Evolutionary conservation across 2,113 vertebrate genomes (phyloP).

Genomic region (Macroglossus sobrinus): DNA sequence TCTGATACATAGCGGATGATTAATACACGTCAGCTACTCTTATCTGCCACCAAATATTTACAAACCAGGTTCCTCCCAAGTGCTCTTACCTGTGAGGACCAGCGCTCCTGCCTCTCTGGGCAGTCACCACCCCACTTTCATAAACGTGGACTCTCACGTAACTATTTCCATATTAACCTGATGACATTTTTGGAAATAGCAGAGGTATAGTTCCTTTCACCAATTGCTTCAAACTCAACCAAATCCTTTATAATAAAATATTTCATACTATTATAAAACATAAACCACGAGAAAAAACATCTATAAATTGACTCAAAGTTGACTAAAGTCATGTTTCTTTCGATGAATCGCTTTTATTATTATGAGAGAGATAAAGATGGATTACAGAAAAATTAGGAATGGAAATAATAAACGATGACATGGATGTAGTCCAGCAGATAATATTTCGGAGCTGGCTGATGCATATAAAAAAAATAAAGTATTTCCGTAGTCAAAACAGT

Average conservation of each 20-base stretch:
- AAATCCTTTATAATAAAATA: neutral
- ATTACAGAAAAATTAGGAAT: neutral
- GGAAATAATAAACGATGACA: neutral
- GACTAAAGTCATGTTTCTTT: neutral
- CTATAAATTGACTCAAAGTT: neutral
- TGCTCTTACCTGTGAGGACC: rapidly evolving
- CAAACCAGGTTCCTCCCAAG: neutral
- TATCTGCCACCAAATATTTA: too few species aligned
- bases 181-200: neutral
- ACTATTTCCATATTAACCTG: neutral
- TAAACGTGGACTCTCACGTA: neutral
- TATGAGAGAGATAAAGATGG: neutral
- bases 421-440: too few species aligned
- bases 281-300: neutral
- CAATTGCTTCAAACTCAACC: neutral
- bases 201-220: neutral
- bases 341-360: neutral
- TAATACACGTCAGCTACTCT: rapidly evolving
- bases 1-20: rapidly evolving
- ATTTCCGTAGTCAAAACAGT: neutral
- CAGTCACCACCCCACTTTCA: neutral
- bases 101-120: too few species aligned
- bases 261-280: neutral
- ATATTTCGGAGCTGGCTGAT: neutral
- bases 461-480: neutral